Evolutionary conservation across 2,888 invertebrate species (phyloP).

Genomic region (Sepiola atlantica): DNA sequence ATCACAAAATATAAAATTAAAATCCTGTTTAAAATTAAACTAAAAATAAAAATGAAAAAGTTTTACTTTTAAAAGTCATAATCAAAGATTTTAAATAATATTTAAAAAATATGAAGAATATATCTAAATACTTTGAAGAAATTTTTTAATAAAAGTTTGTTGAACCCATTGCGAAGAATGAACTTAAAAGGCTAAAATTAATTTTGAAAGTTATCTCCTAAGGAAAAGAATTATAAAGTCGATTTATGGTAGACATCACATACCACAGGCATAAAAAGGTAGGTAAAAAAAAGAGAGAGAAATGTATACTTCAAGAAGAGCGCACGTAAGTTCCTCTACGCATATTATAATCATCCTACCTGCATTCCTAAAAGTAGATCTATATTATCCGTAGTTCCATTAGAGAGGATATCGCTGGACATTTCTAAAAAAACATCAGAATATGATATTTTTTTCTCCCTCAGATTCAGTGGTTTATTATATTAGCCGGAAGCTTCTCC

Average conservation of each 20-base stretch:
- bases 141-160: too few species aligned
- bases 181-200: not conserved
- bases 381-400: conserved; percentile 61
- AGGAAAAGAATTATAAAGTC: not conserved
- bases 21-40: not conserved
- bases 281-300: not conserved
- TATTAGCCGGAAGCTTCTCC: conserved; percentile 32
- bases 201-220: not conserved
- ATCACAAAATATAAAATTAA: not conserved
- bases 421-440: conserved; percentile 52
- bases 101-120: too few species aligned
- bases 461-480: not conserved
- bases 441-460: not conserved
- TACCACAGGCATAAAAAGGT: not conserved
- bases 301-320: conserved; percentile 4
- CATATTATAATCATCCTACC: conserved; percentile 51
- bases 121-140: too few species aligned
- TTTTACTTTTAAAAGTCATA: not conserved
- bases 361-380: conserved; percentile 58
- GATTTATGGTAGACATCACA: conserved; percentile 1
- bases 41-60: not conserved
- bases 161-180: too few species aligned
- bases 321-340: not conserved
- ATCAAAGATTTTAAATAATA: too few species aligned
- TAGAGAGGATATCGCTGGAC: conserved; percentile 59